Base-by-base conservation (phyloP, 2,113 vertebrate genomes). In the Amazona vittata region DNA sequence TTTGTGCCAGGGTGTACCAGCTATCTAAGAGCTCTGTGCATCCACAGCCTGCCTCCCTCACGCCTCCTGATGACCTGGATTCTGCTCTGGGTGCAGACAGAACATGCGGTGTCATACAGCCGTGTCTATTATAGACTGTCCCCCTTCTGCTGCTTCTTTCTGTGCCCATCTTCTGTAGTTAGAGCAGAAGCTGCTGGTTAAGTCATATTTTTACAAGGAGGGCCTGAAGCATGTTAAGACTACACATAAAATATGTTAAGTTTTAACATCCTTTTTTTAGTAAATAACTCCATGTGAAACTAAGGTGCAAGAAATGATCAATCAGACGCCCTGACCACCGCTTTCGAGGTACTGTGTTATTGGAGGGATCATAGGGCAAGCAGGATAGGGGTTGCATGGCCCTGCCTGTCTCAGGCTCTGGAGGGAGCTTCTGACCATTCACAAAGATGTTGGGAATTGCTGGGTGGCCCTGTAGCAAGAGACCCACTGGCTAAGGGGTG, bases 391-490 rank as follows among this genome's bases (percentile, higher is more conserved):
- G 12, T 2, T 18, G 28, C 22, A 6, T 59, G 46, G 44, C 13
- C 28, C 24, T 62, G 25, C 35, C 35, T 22, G 46, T 18, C 25
- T 12, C 7, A 8, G 15, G 11, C 22, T 55, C 47, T 39, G 49
- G 15, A 13, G 5, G 46, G 28, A 59, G 21, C 16, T 89, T 25
- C 29, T 39, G 44, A 25, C 11, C 69, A 10, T 12, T 24, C 9
- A 1, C 0, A 2, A 64, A 22, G 22, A 9, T 16, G 4, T 0
- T 29, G 35, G 39, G 41, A 43, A 24, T 18, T 52, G 15, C 16
- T 19, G 9, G 15, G 20, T 6, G 44, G 39, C 33, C 25, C 33
- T 13, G 9, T 6, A 75, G 15, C 0, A 0, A 43, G 55, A 19
- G 15, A 25, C n/a, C 4, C 15, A 3, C 11, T n/a, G 35, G 11